Base-by-base conservation (phyloP, 2,888 invertebrate genomes). In the Heteromurus nitidus region DNA sequence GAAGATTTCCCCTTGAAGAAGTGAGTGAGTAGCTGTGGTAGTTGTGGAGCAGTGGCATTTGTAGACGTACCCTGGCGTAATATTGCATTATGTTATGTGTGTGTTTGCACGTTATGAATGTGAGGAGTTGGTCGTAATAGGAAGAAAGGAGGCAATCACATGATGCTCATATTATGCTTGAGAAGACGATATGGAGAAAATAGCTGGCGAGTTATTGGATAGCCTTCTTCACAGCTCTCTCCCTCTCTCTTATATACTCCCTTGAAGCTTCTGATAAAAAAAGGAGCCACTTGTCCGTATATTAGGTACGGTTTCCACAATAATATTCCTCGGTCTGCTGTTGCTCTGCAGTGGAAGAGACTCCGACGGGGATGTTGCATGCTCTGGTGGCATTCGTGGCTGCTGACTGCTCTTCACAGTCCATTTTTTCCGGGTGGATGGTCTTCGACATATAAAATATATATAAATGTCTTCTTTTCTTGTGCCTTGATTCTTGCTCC, bases 391-490 rank as follows among this genome's bases (percentile, higher is more conserved):
- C 50, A 22, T 24, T 76, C 55, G 28, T 65, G 20, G 73, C 22
- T n/a, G 11, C 42, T 55, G 44, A 18, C 55, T 47, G 18, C 22
- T 70, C 24, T 44, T 58, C 69, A 42, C 64, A 70, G 69, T 77
- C 79, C 79, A 70, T 79, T 79, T 79, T 69, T 79, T 79, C 79
- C 79, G 79, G 70, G 79, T 79, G 79, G 79, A 64, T 79, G 64
- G 70, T 70, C 60, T 53, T 28, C 58, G 62, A 20, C 22, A 28
- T 58, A 67, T 24, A 65, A 36, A 74, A 74, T 65, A 65, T 73
- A 53, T 64, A 18, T 53, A 30, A 53, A 47, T 22, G 50, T 26
- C 16, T 16, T 5, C 28, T 64, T 55, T n/a, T n/a, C n/a, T n/a
- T 22, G 44, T 55, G 68, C 26, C 24, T 42, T 62, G 67, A 76